phyloP scores from a whole-genome alignment of 2,888 invertebrate genomes.

The Microctonus aethiopoides region DNA sequence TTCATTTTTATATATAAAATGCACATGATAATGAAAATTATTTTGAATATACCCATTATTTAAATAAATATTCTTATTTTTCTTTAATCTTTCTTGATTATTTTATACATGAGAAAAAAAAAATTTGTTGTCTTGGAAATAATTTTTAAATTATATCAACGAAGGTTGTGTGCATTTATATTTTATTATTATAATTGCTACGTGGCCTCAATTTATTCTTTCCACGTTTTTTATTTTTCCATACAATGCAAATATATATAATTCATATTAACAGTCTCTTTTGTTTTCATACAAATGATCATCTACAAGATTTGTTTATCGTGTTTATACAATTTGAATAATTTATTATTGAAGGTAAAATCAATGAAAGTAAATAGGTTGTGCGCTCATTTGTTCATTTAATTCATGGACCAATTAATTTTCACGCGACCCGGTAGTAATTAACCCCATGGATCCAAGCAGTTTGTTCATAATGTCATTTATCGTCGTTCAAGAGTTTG shows the following conservation, averaged over 20 bases:
- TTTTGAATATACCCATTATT: background rate
- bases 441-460: background rate
- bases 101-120: background rate
- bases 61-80: no score
- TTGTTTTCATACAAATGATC: background rate
- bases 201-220: background rate
- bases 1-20: background rate
- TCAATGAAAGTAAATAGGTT: background rate
- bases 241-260: background rate
- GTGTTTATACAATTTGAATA: background rate
- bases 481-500: background rate
- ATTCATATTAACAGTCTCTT: background rate
- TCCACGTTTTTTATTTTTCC: background rate
- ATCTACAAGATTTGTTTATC: background rate
- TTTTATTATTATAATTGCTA: background rate
- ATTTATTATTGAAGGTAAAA: background rate
- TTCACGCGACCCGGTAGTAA: background rate
- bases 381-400: background rate
- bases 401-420: conserved; percentile 6
- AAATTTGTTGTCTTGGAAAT: no score
- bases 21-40: background rate
- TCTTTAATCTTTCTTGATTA: background rate
- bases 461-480: background rate
- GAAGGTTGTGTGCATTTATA: background rate
- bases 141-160: background rate